A percentile compares a stretch with the other conserved stretches of the same genome.
phyloP scores from a whole-genome alignment of 2,888 invertebrate species.

The Celastrina argiolus region DNA sequence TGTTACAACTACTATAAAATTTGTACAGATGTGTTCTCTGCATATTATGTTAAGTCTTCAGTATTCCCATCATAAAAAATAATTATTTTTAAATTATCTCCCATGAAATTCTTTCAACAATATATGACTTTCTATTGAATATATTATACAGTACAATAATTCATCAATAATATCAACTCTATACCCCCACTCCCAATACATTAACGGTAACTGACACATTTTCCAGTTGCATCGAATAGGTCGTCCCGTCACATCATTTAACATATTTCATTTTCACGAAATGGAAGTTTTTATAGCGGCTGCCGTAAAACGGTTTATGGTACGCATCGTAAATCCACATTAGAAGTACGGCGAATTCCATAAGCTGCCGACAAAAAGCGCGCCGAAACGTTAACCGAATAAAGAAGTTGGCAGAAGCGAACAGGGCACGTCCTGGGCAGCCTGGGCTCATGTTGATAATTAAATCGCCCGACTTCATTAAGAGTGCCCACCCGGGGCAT shows the following conservation, averaged over 20 bases:
- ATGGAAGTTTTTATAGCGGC: constrained; percentile 15
- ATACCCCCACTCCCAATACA: neutral
- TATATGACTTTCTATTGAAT: too few species aligned
- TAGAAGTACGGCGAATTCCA: constrained; percentile 13
- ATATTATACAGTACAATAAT: too few species aligned
- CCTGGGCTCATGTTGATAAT: neutral
- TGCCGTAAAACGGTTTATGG: constrained; percentile 12
- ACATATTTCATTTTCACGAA: constrained; percentile 19
- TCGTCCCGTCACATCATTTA: constrained; percentile 2
- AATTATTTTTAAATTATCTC: too few species aligned
- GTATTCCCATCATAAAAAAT: too few species aligned
- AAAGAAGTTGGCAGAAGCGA: neutral
- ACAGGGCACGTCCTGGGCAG: neutral
- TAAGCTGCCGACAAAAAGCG: neutral
- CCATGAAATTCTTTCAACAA: too few species aligned
- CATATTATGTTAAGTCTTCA: too few species aligned
- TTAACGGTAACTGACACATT: neutral
- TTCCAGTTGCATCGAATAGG: constrained; percentile 6
- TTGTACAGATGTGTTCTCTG: too few species aligned
- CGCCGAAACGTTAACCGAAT: neutral
- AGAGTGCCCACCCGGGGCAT: neutral
- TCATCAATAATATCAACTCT: neutral
- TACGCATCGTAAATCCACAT: constrained; percentile 14
- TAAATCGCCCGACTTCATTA: neutral
- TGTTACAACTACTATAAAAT: too few species aligned